Conservation (phyloP, 2,113 vertebrate species). For the Lampris megalopsis region DNA sequence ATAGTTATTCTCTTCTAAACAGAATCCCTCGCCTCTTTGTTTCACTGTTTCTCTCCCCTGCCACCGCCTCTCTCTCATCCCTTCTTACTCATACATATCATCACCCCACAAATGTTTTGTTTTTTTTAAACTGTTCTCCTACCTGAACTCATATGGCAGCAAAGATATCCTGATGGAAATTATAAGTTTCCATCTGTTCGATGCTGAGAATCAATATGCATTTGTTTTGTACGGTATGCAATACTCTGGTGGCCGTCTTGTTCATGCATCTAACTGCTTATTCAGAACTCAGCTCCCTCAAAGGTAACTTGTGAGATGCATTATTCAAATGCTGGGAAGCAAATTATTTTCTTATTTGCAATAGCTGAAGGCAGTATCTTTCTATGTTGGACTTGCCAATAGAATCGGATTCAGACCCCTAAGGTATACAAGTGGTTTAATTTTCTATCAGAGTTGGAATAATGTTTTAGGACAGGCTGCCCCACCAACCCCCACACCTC, state of each 20-base stretch:
- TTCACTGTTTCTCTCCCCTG: background rate
- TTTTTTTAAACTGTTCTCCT: constrained; percentile 75
- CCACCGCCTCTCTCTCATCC: constrained; percentile 63
- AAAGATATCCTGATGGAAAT: constrained; percentile 44
- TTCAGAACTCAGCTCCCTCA: constrained; percentile 43
- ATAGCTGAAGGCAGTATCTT: constrained; percentile 33
- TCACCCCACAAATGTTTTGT: constrained; percentile 34
- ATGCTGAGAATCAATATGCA: constrained; percentile 45
- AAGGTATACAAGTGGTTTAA: constrained; percentile 19
- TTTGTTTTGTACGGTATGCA: constrained; percentile 38
- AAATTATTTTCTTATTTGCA: constrained; percentile 57
- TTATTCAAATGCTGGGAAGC: constrained; percentile 57
- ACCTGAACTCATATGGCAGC: constrained; percentile 18
- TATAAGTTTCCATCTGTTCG: constrained; percentile 55
- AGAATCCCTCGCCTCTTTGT: background rate
- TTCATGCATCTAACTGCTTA: constrained; percentile 44
- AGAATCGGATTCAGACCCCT: constrained; percentile 28
- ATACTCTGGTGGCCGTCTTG: constrained; percentile 39
- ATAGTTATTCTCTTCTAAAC: background rate
- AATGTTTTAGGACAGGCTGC: constrained; percentile 34
- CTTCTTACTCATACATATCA: constrained; percentile 59
- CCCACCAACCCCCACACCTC: background rate
- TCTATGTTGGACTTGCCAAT: constrained; percentile 17
- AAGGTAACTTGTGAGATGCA: constrained; percentile 49
- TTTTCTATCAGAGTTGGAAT: constrained; percentile 36